phyloP scores from a whole-genome alignment of 2,797 vertebrate species.

The Rhodeus uyekii region DNA sequence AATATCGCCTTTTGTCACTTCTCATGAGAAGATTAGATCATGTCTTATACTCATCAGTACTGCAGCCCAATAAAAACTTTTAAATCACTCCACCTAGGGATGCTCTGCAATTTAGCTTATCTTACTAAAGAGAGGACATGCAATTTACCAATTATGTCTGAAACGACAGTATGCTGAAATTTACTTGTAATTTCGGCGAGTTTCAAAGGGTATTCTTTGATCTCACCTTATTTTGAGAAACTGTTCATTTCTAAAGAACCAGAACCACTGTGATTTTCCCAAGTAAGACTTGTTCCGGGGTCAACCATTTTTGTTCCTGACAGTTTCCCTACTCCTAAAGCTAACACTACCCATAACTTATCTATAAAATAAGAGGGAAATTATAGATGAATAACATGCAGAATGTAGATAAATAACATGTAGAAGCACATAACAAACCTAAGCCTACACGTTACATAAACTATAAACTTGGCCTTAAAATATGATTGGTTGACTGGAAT shows the following conservation, averaged over 20 bases:
- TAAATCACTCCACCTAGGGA: not conserved
- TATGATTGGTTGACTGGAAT: no score
- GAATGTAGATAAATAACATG: no score
- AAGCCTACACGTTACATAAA: no score
- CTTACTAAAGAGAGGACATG: not conserved
- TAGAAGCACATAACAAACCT: no score
- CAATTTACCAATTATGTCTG: slow-evolving; percentile 14
- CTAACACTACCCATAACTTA: no score
- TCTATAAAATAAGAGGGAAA: no score
- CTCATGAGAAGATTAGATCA: slow-evolving; percentile 5
- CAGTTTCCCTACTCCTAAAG: no score
- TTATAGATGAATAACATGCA: no score
- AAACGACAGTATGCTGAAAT: not conserved
- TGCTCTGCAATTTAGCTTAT: not conserved
- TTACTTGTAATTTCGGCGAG: not conserved
- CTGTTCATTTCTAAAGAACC: not conserved
- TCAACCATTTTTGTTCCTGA: no score
- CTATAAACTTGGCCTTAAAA: no score
- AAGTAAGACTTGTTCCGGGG: no score
- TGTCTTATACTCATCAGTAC: not conserved
- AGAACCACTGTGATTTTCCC: no score
- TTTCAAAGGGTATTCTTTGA: not conserved
- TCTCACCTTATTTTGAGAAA: not conserved
- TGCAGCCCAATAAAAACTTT: not conserved
- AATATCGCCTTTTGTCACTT: slow-evolving; percentile 30